Evolutionary conservation across 2,888 invertebrate species (phyloP).

Genomic region (Drosophila pseudotakahashii): DNA sequence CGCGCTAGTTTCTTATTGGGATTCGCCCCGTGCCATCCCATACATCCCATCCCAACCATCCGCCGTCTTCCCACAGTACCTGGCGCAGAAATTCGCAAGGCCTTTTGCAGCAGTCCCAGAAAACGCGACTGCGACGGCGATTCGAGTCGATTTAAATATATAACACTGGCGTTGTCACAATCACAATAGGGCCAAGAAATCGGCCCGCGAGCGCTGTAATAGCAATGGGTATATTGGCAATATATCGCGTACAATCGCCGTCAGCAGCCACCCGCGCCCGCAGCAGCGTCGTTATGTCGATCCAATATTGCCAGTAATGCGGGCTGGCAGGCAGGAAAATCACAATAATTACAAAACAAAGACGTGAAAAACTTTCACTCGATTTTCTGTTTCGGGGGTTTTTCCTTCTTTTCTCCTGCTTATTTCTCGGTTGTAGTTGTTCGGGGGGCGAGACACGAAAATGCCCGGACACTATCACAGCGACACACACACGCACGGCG

Average conservation of each 20-base stretch:
- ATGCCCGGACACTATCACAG: slow-evolving; percentile 20
- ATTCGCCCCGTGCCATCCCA: slow-evolving; percentile 35
- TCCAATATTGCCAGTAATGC: slow-evolving; percentile 54
- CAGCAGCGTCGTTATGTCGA: slow-evolving; percentile 45
- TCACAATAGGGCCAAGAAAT: slow-evolving; percentile 38
- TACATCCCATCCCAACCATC: slow-evolving; percentile 1
- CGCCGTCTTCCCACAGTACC: slow-evolving; percentile 54
- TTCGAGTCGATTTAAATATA: slow-evolving; percentile 47
- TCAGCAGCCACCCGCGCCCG: slow-evolving; percentile 41
- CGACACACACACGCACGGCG: slow-evolving; percentile 36
- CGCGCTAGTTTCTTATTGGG: slow-evolving; percentile 69
- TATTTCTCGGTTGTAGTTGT: slow-evolving; percentile 15
- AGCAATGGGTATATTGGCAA: slow-evolving; percentile 11
- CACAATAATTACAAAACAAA: slow-evolving; percentile 76
- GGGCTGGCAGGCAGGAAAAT: slow-evolving; percentile 57
- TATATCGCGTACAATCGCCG: slow-evolving; percentile 51
- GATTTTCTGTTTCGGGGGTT: slow-evolving; percentile 44
- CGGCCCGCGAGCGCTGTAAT: slow-evolving; percentile 41
- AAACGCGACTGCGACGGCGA: slow-evolving; percentile 44
- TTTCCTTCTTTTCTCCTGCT: slow-evolving; percentile 21
- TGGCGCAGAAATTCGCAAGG: slow-evolving; percentile 69
- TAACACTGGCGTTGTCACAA: slow-evolving; percentile 44
- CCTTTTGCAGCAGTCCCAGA: slow-evolving; percentile 50
- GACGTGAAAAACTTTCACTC: slow-evolving; percentile 72
- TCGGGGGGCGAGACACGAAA: neutral